Evolutionary conservation across 2,113 vertebrate species (phyloP).

Genomic region (Phalacrocorax aristotelis): DNA sequence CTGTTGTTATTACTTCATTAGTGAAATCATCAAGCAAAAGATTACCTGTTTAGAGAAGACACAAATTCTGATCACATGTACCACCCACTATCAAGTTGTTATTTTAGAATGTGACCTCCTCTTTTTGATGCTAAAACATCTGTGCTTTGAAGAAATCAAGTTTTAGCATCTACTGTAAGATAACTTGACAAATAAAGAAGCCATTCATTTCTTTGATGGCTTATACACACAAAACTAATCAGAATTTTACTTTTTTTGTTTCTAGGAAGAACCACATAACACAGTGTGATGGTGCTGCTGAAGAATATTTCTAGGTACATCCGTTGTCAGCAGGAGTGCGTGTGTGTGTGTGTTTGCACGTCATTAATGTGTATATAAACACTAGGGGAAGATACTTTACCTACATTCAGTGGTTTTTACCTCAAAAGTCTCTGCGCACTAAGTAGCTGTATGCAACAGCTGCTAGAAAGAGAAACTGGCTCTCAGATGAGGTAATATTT

Average conservation of each 20-base stretch:
- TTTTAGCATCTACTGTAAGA: not conserved
- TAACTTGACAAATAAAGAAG: constrained; percentile 11
- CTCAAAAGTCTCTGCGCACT: not conserved
- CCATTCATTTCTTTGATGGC: constrained; percentile 44
- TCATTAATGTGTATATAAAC: not conserved
- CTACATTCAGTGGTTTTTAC: constrained; percentile 12
- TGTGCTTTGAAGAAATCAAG: constrained; percentile 10
- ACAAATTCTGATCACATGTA: not conserved
- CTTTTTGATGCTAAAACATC: not conserved
- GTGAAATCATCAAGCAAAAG: not conserved
- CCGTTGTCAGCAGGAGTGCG: constrained; percentile 49
- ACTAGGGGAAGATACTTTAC: constrained; percentile 34
- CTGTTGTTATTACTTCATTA: not conserved
- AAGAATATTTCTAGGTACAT: constrained; percentile 77
- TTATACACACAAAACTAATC: constrained; percentile 50
- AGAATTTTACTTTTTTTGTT: constrained; percentile 47
- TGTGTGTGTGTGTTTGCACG: not conserved
- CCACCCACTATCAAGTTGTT: not conserved
- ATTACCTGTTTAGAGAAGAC: not conserved
- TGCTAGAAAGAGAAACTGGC: constrained; percentile 47
- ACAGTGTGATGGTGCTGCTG: not conserved
- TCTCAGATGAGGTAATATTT: constrained; percentile 3
- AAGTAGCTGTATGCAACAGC: not conserved
- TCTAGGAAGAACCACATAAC: constrained; percentile 79
- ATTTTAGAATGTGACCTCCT: not conserved